These are phyloP conservation scores for Botrylloides violaceus DNA, from an alignment of 23 tunicate genomes.

Conservation along the genomic window DNA sequence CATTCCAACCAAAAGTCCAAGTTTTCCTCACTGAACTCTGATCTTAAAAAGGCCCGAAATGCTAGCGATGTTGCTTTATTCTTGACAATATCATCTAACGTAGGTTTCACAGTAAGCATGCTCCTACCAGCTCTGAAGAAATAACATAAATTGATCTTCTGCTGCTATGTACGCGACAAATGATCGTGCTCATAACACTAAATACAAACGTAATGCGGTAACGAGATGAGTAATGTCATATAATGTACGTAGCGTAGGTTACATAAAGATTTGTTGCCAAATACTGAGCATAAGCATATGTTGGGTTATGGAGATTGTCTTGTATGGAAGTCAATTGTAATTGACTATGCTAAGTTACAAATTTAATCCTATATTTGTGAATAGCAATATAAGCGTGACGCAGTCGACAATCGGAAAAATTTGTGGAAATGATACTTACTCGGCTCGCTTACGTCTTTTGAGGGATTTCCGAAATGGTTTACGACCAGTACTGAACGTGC, in stretches of 20 bases:
- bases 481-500: background rate
- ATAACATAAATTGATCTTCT: too few relatives aligned
- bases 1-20: constrained; percentile 1
- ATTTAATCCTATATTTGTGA: too few relatives aligned
- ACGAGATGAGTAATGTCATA: background rate
- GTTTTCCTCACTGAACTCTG: background rate
- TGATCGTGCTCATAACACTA: background rate
- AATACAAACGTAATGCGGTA: background rate
- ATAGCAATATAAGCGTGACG: too few relatives aligned
- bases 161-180: background rate
- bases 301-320: too few relatives aligned
- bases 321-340: too few relatives aligned
- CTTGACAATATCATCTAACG: background rate
- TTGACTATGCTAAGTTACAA: too few relatives aligned
- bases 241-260: background rate
- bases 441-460: background rate
- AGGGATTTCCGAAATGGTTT: background rate
- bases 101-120: background rate
- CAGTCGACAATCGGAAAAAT: too few relatives aligned
- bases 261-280: too few relatives aligned
- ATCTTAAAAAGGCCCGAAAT: background rate
- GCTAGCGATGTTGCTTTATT: background rate
- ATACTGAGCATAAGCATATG: too few relatives aligned
- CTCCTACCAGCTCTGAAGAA: background rate
- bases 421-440: background rate